These are phyloP conservation scores for Aptenodytes forsteri DNA, from an alignment of 2,113 vertebrate genomes.

Conservation along the genomic window DNA sequence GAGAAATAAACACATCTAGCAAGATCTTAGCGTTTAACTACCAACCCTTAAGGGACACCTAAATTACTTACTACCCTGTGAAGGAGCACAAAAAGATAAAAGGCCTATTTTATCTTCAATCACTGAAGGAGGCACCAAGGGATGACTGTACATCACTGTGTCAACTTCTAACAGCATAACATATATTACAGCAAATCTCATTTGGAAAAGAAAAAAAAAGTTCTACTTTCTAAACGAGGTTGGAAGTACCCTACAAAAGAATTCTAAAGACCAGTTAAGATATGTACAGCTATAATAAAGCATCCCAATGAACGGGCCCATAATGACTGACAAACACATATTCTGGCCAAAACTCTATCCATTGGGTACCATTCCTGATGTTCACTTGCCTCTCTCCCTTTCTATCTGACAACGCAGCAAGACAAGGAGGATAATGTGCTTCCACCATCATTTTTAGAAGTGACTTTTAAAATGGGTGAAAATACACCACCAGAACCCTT, in stretches of 20 bases:
- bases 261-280: neutral
- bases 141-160: neutral
- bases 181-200: neutral
- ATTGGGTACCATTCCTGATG: neutral
- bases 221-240: neutral
- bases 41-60: neutral
- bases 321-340: neutral
- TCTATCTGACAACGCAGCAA: fast-evolving
- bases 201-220: neutral
- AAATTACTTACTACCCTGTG: neutral
- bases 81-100: conserved; percentile 20
- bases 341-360: neutral
- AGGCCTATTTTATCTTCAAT: conserved; percentile 22
- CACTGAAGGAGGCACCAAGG: neutral
- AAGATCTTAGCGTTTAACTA: neutral
- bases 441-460: neutral
- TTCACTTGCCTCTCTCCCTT: neutral
- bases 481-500: neutral
- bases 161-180: neutral
- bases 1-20: neutral
- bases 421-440: neutral
- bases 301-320: neutral
- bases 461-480: neutral
- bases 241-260: neutral
- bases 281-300: fast-evolving